Conservation (phyloP, 2,113 vertebrate species). For the Ailurus styani region DNA sequence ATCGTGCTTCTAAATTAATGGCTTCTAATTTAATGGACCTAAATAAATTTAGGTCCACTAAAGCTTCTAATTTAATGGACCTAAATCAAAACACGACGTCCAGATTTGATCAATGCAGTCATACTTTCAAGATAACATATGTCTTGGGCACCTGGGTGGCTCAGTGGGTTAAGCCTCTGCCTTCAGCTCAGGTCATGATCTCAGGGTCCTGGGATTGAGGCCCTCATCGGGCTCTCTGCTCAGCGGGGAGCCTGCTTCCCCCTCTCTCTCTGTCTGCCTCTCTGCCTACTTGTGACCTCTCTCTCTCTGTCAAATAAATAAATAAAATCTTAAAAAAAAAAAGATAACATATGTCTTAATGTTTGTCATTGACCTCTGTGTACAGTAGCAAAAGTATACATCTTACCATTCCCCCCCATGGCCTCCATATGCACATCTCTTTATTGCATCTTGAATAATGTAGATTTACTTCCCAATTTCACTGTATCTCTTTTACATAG, state of each 20-base stretch:
- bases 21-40: background rate
- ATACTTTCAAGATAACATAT: background rate
- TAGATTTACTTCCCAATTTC: background rate
- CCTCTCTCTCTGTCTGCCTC: no score
- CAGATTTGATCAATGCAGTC: background rate
- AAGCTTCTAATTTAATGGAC: background rate
- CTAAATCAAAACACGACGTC: background rate
- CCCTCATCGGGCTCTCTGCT: no score
- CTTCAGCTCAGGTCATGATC: no score
- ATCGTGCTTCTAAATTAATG: background rate
- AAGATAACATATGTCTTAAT: background rate
- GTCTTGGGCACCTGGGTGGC: no score
- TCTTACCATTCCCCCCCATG: background rate
- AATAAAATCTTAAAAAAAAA: no score
- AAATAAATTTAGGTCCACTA: no score
- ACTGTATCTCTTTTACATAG: background rate
- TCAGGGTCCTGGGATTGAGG: no score
- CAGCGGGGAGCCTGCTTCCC: no score
- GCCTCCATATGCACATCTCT: background rate
- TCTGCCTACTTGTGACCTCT: no score
- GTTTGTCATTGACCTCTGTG: background rate
- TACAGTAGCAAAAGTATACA: background rate
- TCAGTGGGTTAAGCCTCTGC: no score
- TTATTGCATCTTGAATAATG: background rate
- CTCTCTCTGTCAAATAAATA: no score